A percentile compares a stretch with the other conserved stretches of the same genome.
Evolutionary conservation across 2,888 invertebrate genomes (phyloP).

Genomic region (Fragum fragum): DNA sequence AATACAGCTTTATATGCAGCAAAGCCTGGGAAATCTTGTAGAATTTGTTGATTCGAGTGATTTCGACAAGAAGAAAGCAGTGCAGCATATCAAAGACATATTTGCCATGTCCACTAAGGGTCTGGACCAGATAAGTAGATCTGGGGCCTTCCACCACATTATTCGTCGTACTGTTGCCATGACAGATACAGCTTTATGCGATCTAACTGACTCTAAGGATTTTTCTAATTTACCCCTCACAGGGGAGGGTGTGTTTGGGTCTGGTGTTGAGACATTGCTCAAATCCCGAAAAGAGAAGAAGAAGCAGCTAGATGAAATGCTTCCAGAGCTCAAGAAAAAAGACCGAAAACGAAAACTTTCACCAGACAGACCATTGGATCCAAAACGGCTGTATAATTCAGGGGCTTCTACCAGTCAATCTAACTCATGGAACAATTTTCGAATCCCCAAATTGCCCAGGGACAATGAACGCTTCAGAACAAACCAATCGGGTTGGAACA

Average conservation of each 20-base stretch:
- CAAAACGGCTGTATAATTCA: constrained; percentile 27
- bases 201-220: neutral
- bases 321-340: constrained; percentile 25
- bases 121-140: constrained; percentile 32
- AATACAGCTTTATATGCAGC: constrained; percentile 48
- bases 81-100: constrained; percentile 31
- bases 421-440: constrained; percentile 32
- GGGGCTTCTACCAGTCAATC: neutral
- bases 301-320: constrained; percentile 27
- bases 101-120: constrained; percentile 38
- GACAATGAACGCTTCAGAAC: neutral
- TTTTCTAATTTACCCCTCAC: constrained; percentile 16
- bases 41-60: constrained; percentile 19
- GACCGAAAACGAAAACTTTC: no score
- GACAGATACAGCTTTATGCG: constrained; percentile 26
- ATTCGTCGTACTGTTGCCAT: constrained; percentile 15
- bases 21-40: constrained; percentile 32
- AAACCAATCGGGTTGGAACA: neutral
- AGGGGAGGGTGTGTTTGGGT: constrained; percentile 30
- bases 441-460: constrained; percentile 26
- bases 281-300: constrained; percentile 32
- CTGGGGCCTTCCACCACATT: no score
- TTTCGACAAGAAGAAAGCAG: constrained; percentile 31
- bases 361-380: constrained; percentile 4
- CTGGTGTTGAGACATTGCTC: constrained; percentile 21